Conservation (phyloP, 2,797 vertebrate genomes). For the Characodon lateralis region DNA sequence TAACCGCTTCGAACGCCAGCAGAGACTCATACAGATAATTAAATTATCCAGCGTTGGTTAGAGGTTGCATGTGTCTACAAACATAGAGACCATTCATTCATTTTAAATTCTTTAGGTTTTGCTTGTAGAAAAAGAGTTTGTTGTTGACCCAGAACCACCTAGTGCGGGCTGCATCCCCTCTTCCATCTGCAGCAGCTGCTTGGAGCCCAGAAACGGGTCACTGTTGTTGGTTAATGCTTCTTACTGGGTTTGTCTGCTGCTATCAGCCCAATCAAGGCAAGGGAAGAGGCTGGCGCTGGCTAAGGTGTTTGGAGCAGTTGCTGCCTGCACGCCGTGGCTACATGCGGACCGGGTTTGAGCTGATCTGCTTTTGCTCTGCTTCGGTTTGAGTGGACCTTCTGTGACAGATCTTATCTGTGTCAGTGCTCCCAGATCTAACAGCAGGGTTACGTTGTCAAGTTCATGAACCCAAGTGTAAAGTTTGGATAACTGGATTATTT, state of each 20-base stretch:
- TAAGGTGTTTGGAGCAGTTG: background rate
- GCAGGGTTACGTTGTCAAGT: slow-evolving; percentile 24
- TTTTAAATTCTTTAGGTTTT: background rate
- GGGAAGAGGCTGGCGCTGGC: background rate
- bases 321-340: slow-evolving; percentile 20
- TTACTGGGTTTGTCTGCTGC: background rate
- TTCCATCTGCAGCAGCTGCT: slow-evolving; percentile 35
- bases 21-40: slow-evolving; percentile 19
- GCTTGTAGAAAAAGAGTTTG: background rate
- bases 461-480: slow-evolving; percentile 17
- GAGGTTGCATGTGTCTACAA: background rate
- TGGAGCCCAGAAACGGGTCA: background rate
- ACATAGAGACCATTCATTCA: background rate
- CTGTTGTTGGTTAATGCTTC: background rate
- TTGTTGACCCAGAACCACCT: background rate
- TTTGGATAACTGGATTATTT: background rate
- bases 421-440: slow-evolving; percentile 22
- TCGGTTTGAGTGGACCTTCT: slow-evolving; percentile 7
- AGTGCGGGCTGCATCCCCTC: background rate
- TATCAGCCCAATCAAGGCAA: background rate
- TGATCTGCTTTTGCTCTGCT: background rate
- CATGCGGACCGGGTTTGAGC: slow-evolving; percentile 7
- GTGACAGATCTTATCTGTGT: slow-evolving; percentile 36
- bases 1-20: slow-evolving; percentile 25
- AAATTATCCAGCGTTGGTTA: background rate